These are phyloP conservation scores for Acromyrmex echinatior DNA, from an alignment of 1,140 invertebrate species.

Conservation along the genomic window DNA sequence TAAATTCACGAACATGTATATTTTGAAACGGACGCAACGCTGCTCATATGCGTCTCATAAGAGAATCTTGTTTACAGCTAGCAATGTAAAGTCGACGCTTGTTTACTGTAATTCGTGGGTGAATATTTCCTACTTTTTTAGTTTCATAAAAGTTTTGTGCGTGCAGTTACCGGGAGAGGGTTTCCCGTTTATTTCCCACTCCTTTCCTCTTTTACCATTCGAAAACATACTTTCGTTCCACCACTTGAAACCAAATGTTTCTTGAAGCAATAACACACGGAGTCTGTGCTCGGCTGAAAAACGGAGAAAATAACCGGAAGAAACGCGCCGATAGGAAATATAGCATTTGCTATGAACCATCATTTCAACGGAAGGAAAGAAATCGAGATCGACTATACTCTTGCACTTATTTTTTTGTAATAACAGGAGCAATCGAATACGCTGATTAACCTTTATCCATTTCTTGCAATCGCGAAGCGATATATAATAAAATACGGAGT, in stretches of 20 bases:
- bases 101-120: conserved; percentile 14
- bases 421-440: conserved; percentile 34
- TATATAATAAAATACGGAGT: background rate
- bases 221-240: conserved; percentile 14
- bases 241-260: conserved; percentile 54
- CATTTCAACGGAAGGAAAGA: conserved; percentile 18
- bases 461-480: background rate
- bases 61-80: conserved; percentile 2
- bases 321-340: conserved; percentile 34
- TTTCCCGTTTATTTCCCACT: conserved; percentile 11
- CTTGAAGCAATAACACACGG: conserved; percentile 51
- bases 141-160: background rate
- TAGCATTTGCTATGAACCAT: conserved; percentile 34
- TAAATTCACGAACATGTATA: background rate
- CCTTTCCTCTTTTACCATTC: background rate
- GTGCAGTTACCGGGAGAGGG: background rate
- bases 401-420: conserved; percentile 18
- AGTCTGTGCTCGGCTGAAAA: conserved; percentile 43
- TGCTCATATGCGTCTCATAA: background rate
- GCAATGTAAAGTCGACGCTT: conserved; percentile 19
- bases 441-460: conserved; percentile 27
- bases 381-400: conserved; percentile 35
- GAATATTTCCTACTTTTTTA: background rate
- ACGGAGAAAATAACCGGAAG: conserved; percentile 45
- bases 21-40: conserved; percentile 14